Evolutionary conservation across 2,797 vertebrate genomes (phyloP), one percentile per base, ranked within the genome.

Genomic region (Hypotaenidia philippensis): DNA sequence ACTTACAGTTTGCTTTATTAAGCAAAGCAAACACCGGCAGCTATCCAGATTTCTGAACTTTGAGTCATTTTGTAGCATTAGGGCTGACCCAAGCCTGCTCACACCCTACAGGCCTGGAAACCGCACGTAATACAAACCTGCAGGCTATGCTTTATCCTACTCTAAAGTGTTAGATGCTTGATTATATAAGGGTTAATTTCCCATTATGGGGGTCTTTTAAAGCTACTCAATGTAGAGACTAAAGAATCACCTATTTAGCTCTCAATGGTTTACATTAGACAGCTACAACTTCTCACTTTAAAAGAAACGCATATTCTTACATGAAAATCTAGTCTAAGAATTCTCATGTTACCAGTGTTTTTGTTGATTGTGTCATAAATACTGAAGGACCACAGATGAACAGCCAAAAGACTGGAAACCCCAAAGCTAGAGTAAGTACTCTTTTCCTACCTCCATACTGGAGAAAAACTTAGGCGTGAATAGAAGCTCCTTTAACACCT

Each of bases 1-100:
- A 96, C 89, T 96, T 96, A 94, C 74, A 74, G 91, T 94, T 96
- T 96, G 96, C 87, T 88, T 96, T 96, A 93, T 95, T 96, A 96
- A 94, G 80, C 17, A 96, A 86, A 87, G 93, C 91, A 94, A 96
- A 97, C 80, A 94, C 41, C 4, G 0, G 70, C 93, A 94, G 66
- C 83, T 91, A 94, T 94, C 85, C 91, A 96, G 82, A 64, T 91
- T 94, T 94, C 85, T 96, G 63, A 95, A 94, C 80, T 88, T 70
- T 10, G 59, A 93, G 65, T 79, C 25, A n/a, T 76, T 95, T 94
- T 92, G 44, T 83, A 85, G 26, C 36, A 49, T 47, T 49, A 91
- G 41, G 29, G n/a, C 53, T 89, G 74, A 80, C 87, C 79, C 29
- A 88, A 72, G 82, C 50, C 65, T 49, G 79, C 10, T 79, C 34